Evolutionary conservation across 2,797 vertebrate genomes (phyloP).

Genomic region (Melanotaenia pygmaea): DNA sequence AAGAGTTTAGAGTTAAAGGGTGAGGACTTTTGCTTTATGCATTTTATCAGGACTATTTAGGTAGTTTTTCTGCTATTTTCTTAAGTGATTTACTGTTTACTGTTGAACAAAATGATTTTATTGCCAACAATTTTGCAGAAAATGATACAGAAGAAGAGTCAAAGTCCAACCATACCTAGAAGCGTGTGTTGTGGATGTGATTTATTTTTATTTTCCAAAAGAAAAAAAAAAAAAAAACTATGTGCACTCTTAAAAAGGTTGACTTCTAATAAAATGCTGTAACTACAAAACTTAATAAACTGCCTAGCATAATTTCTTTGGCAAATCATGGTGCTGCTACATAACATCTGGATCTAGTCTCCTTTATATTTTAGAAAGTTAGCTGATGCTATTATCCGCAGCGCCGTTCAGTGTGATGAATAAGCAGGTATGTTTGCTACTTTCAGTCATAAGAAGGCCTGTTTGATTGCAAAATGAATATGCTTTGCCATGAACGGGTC

Average conservation of each 20-base stretch:
- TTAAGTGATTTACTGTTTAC: constrained; percentile 25
- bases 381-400: constrained; percentile 41
- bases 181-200: no score
- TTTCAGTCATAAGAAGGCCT: background rate
- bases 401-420: constrained; percentile 26
- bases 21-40: constrained; percentile 8
- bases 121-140: constrained; percentile 1
- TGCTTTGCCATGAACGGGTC: constrained; percentile 6
- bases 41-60: constrained; percentile 24
- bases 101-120: constrained; percentile 22
- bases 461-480: constrained; percentile 1
- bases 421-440: constrained; percentile 19
- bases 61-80: constrained; percentile 7
- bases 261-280: background rate
- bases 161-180: background rate
- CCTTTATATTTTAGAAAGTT: constrained; percentile 43
- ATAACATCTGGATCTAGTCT: constrained; percentile 57
- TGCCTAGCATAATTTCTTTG: constrained; percentile 58
- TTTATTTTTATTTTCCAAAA: no score
- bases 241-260: background rate
- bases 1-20: constrained; percentile 50
- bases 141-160: background rate
- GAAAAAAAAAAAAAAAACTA: background rate
- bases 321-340: constrained; percentile 37
- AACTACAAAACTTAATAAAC: background rate